Percentiles rank a stretch among this genome's conserved stretches.
phyloP scores from a whole-genome alignment of 2,797 vertebrate genomes.

The Anguilla anguilla region DNA sequence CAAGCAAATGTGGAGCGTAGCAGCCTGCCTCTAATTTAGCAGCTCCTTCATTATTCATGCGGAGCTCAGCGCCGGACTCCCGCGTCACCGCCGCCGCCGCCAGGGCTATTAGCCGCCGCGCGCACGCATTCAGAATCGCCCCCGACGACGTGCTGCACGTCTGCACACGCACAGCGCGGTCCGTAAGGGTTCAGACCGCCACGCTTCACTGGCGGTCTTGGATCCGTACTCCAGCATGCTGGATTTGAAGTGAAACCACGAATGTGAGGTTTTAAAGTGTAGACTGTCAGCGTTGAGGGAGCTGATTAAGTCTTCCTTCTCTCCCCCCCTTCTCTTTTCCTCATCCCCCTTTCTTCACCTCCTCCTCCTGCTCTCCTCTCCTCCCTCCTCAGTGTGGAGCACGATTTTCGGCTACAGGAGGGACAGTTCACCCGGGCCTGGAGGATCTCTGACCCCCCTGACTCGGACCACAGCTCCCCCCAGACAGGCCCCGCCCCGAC shows the following conservation, averaged over 20 bases:
- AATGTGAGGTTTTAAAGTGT: no score
- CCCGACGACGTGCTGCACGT: neutral
- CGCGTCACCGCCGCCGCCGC: no score
- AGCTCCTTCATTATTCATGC: conserved; percentile 63
- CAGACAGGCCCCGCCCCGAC: conserved; percentile 46
- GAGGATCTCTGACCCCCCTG: conserved; percentile 73
- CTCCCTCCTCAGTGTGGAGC: conserved; percentile 66
- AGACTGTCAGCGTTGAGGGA: no score
- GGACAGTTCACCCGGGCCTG: conserved; percentile 76
- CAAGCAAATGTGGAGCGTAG: conserved; percentile 60
- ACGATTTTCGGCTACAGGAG: conserved; percentile 78
- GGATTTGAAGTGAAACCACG: conserved; percentile 42
- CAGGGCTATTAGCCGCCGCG: neutral
- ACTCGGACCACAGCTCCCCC: conserved; percentile 51
- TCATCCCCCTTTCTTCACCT: neutral
- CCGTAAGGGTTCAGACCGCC: no score
- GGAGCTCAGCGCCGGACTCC: conserved; percentile 13
- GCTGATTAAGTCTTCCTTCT: neutral
- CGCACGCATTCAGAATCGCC: neutral
- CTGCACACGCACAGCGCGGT: no score
- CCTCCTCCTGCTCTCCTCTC: neutral
- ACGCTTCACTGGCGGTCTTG: no score
- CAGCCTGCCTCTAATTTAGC: conserved; percentile 47
- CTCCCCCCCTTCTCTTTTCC: neutral
- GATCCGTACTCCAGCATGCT: neutral